phyloP scores from a whole-genome alignment of 2,113 vertebrate genomes.

The Herpetotheres cachinnans region DNA sequence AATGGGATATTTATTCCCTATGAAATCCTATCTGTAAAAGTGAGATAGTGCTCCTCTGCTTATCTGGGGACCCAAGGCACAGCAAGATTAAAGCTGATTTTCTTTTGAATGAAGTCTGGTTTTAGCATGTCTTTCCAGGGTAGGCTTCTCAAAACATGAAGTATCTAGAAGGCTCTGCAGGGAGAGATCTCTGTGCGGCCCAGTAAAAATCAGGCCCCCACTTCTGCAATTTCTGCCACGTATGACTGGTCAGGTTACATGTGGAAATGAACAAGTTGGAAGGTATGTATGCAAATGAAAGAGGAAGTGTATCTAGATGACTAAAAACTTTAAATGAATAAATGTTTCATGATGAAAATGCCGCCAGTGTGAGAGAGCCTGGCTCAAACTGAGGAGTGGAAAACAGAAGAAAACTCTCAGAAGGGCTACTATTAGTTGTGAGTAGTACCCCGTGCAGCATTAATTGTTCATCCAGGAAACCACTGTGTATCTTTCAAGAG shows the following conservation, averaged over 20 bases:
- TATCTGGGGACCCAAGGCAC: background rate
- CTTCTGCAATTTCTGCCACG: background rate
- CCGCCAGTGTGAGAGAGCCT: background rate
- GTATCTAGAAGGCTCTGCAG: background rate
- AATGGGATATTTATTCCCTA: background rate
- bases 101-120: background rate
- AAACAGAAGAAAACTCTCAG: background rate
- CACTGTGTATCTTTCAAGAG: background rate
- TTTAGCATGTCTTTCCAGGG: background rate
- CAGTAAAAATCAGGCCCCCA: background rate
- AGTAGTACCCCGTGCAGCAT: background rate
- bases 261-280: background rate
- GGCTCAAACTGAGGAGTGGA: background rate
- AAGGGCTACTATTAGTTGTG: background rate
- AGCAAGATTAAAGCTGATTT: background rate
- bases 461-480: background rate
- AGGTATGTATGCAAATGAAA: background rate
- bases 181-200: background rate
- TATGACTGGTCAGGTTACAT: background rate
- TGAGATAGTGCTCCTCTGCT: background rate
- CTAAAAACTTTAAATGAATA: background rate
- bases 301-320: background rate
- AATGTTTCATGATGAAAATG: background rate
- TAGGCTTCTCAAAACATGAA: background rate
- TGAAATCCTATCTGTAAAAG: background rate